Base-by-base conservation (phyloP, 1,140 invertebrate species). In the Euura lappo region DNA sequence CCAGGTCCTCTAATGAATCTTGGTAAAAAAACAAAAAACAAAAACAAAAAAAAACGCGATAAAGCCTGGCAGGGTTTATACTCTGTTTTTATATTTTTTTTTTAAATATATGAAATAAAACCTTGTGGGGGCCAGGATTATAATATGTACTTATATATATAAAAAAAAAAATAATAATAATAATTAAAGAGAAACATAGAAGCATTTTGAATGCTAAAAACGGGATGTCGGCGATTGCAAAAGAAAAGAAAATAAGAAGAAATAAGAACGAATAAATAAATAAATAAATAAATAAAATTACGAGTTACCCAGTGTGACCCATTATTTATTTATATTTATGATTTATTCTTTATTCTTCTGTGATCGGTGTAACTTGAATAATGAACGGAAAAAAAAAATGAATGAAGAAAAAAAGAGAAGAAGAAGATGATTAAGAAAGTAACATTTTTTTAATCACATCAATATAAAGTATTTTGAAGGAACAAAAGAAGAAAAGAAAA, bases 1-100 rank as follows among this genome's bases (percentile, higher is more conserved):
- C 80, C 79, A 81, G 78, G 74, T 60, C 69, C 69, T 70, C 64
- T 71, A 71, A 47, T 64, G 28, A 8, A 10, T 76, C 76, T 70
- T 74, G 74, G 75, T 73, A 78, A 76, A 78, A 72, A 45, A n/a
- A 43, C 1, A 65, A 65, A 42, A 42, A 71, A 11, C 0, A 6
- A 44, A 6, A 28, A 71, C n/a, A 44, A 72, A 11, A 43, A 72
- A 28, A 78, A 74, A 77, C 79, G 77, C 80, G 77, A 80, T 28
- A 28, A 81, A 81, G 79, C 79, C 79, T 79, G 73, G 80, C 81
- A 81, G 80, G 76, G 28, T 83, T 75, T 69, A 73, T 75, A 74
- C 74, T 45, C 77, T 73, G 75, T 75, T 71, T 43, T 28, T 10
- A 68, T 68, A 68, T 76, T 42, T 71, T 80, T 82, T 81, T 82